A percentile compares a stretch with the other conserved stretches of the same genome.
Evolutionary conservation across 2,113 vertebrate species (phyloP).

Genomic region (Crypturellus undulatus): DNA sequence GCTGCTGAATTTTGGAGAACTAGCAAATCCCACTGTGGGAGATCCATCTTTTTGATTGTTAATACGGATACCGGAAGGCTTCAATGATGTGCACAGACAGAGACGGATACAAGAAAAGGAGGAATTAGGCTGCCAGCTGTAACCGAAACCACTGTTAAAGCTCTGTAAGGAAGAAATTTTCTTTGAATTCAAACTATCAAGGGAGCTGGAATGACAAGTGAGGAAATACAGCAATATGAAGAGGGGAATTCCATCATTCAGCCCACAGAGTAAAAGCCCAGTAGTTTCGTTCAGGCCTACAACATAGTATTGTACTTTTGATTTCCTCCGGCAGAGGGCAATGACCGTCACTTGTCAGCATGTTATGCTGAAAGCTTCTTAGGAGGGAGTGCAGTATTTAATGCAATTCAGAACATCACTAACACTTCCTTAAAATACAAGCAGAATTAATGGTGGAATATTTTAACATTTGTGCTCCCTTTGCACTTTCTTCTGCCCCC

Average conservation of each 20-base stretch:
- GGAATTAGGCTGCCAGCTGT: not conserved
- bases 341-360: not conserved
- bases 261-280: not conserved
- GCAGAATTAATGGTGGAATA: rapidly evolving
- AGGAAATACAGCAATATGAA: not conserved
- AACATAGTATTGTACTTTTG: not conserved
- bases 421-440: not conserved
- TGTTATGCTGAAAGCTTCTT: not conserved
- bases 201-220: rapidly evolving
- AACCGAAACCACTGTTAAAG: not conserved
- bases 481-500: not conserved
- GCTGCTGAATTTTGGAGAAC: not conserved
- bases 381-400: not conserved
- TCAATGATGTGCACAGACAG: not conserved
- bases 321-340: slow-evolving; percentile 1
- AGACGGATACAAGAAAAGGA: not conserved
- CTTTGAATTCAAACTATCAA: not conserved
- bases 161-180: not conserved
- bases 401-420: rapidly evolving
- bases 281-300: not conserved
- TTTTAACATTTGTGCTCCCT: not conserved
- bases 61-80: not conserved
- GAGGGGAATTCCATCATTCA: not conserved
- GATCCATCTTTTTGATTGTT: not conserved
- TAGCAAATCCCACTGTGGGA: rapidly evolving